Conservation (phyloP, 2,797 vertebrate genomes). For the Mormyrus proboscirostris region DNA sequence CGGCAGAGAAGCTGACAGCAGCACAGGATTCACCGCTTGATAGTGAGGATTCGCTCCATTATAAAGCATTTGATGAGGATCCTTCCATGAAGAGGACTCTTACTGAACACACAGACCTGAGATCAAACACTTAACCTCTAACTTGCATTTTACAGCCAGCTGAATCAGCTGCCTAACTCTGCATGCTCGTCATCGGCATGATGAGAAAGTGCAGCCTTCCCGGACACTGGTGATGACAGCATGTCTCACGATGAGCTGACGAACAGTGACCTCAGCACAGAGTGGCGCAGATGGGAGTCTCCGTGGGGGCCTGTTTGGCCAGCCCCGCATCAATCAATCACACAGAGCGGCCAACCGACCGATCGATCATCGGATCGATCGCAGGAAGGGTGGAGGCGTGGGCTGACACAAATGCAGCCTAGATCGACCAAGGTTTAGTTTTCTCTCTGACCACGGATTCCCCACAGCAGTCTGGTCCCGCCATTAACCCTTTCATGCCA, state of each 20-base stretch:
- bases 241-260: conserved; percentile 25
- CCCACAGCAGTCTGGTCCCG: neutral
- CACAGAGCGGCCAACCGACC: conserved; percentile 15
- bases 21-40: neutral
- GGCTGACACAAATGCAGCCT: conserved; percentile 10
- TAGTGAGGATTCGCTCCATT: neutral
- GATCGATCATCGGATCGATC: neutral
- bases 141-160: neutral
- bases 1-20: neutral
- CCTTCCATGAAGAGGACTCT: neutral
- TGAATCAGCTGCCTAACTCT: conserved; percentile 1
- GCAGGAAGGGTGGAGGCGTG: conserved; percentile 14
- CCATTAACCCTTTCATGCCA: neutral
- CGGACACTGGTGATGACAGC: conserved; percentile 21
- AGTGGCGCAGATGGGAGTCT: conserved; percentile 23
- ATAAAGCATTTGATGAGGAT: neutral
- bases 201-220: conserved; percentile 23
- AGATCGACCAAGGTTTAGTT: conserved; percentile 7
- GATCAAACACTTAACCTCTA: neutral
- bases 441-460: neutral
- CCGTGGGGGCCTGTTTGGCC: conserved; percentile 20
- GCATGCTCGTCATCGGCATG: neutral
- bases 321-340: conserved; percentile 27
- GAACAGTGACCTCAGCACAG: conserved; percentile 28
- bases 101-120: conserved; percentile 39